phyloP scores from a whole-genome alignment of 2,797 vertebrate genomes.

The Lithobates pipiens region DNA sequence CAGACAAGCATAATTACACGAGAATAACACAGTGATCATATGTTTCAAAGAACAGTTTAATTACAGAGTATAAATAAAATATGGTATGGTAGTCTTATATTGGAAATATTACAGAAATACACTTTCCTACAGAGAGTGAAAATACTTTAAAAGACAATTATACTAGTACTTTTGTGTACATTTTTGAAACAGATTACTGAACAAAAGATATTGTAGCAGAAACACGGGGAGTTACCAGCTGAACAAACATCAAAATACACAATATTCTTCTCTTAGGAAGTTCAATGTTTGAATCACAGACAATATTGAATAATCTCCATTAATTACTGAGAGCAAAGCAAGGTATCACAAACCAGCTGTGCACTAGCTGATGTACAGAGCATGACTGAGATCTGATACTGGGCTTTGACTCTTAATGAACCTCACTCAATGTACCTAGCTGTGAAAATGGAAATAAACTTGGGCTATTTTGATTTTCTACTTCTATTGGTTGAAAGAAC shows the following conservation, averaged over 20 bases:
- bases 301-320: constrained; percentile 71
- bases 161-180: constrained; percentile 79
- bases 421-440: constrained; percentile 69
- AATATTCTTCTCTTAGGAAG: constrained; percentile 81
- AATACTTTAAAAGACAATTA: constrained; percentile 82
- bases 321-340: constrained; percentile 41
- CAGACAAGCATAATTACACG: neutral
- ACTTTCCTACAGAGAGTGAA: constrained; percentile 79
- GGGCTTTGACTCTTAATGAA: constrained; percentile 33
- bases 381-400: constrained; percentile 20
- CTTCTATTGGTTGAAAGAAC: constrained; percentile 73
- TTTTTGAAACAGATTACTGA: constrained; percentile 81
- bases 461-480: constrained; percentile 72
- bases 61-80: constrained; percentile 82
- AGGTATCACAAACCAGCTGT: constrained; percentile 13
- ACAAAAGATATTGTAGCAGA: constrained; percentile 76
- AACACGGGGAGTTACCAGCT: constrained; percentile 78
- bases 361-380: neutral
- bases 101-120: constrained; percentile 79
- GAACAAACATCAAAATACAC: constrained; percentile 84
- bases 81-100: constrained; percentile 78
- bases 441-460: constrained; percentile 76
- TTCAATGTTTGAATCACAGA: constrained; percentile 82
- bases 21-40: constrained; percentile 65
- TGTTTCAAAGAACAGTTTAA: constrained; percentile 80